Percentiles rank a stretch among this genome's conserved stretches.
phyloP scores from a whole-genome alignment of 2,888 invertebrate genomes.

The Ophion ellenae region DNA sequence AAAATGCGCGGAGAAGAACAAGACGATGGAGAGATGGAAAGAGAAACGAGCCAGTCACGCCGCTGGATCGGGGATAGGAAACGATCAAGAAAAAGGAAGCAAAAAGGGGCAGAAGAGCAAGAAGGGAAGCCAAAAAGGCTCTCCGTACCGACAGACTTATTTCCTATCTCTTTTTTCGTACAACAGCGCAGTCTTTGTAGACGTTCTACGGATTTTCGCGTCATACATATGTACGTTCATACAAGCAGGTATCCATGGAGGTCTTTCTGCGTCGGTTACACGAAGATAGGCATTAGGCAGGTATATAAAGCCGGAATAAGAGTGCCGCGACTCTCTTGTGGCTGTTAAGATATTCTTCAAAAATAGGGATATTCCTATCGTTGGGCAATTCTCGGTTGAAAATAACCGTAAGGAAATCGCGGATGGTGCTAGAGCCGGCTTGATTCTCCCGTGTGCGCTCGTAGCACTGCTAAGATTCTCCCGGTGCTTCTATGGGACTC shows the following conservation, averaged over 20 bases:
- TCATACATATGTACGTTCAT: neutral
- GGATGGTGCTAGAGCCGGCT: slow-evolving; percentile 59
- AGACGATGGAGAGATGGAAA: slow-evolving; percentile 50
- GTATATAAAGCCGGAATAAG: slow-evolving; percentile 27
- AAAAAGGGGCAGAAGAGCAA: slow-evolving; percentile 44
- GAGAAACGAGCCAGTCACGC: slow-evolving; percentile 41
- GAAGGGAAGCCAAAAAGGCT: slow-evolving; percentile 58
- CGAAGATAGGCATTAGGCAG: neutral
- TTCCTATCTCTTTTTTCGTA: slow-evolving; percentile 59
- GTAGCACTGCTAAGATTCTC: slow-evolving; percentile 79
- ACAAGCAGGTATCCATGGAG: neutral
- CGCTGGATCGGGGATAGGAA: slow-evolving; percentile 27
- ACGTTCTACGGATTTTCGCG: slow-evolving; percentile 33
- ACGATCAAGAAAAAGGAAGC: slow-evolving; percentile 56
- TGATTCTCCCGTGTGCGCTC: slow-evolving; percentile 36
- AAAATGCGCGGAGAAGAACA: slow-evolving; percentile 57
- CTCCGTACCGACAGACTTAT: slow-evolving; percentile 40
- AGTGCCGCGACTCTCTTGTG: slow-evolving; percentile 57
- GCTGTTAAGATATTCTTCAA: slow-evolving; percentile 81
- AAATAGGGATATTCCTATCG: slow-evolving; percentile 79
- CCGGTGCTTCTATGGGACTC: slow-evolving; percentile 77
- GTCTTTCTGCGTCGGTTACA: neutral
- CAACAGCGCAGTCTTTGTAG: slow-evolving; percentile 48
- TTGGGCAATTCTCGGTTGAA: slow-evolving; percentile 81
- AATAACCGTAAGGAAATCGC: slow-evolving; percentile 82